Base-by-base conservation (phyloP, 92 coral and sea anemone species). In the Isaurus tuberculatus region DNA sequence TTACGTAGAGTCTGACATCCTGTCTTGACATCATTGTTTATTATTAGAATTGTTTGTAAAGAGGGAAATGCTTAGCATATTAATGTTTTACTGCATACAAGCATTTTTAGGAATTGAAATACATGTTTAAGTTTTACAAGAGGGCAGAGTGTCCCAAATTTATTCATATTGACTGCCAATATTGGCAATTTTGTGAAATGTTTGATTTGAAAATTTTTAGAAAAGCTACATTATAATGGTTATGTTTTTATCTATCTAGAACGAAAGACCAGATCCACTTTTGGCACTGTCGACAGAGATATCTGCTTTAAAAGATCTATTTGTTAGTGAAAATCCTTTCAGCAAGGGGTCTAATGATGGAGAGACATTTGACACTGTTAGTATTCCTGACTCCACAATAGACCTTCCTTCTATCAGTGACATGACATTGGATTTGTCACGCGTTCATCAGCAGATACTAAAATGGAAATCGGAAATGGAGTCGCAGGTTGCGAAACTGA, bases 241-340 rank as follows among this genome's bases (percentile, higher is more conserved):
- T 44, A 13, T n/a, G 17, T 40, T n/a, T 14, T 68, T 17, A 27
- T 60, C 31, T 49, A 57, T 79, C n/a, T 55, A 96, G 99, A 96
- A 94, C 79, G 99, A 96, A 72, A 92, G 99, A 75, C 80, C 89
- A 11, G 99, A 96, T 27, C 99, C 98, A 27, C 65, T 96, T 32
- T 81, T 92, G 49, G 95, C 89, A 27, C 89, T 94, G 30, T 91
- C 95, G 34, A 65, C 95, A 10, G 99, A 96, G 65, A 80, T 96
- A 27, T 82, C 97, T 10, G 88, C 92, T 5, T 83, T 96, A 13
- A 91, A 75, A 83, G 91, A 86, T 40, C 57, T 92, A 64, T 92
- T 96, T 66, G 65, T 23, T 17, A 58, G 70, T 40, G 93, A 93
- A 55, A 88, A 65, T 53, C 82, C 86, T 4, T 82, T 46, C 1